These are phyloP conservation scores for Formica selysi DNA, from an alignment of 1,140 invertebrate species.

Conservation along the genomic window DNA sequence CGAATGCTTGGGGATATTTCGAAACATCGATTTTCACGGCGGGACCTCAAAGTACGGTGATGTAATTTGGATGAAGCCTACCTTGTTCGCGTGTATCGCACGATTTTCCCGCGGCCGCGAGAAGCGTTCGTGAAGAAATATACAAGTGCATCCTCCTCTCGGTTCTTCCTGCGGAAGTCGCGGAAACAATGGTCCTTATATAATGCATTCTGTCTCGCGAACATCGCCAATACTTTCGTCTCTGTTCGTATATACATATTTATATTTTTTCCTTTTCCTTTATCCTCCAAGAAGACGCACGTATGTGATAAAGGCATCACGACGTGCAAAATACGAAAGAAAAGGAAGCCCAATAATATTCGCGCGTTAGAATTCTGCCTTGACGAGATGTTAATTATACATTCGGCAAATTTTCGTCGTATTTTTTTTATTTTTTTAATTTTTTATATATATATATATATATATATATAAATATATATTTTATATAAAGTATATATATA, in stretches of 20 bases:
- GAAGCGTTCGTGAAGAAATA: slow-evolving; percentile 53
- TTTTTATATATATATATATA: neutral
- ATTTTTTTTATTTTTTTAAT: neutral
- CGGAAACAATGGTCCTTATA: slow-evolving; percentile 66
- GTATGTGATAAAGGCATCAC: neutral
- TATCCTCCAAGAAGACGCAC: neutral
- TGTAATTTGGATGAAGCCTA: slow-evolving; percentile 43
- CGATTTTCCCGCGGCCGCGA: neutral
- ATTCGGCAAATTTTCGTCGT: neutral
- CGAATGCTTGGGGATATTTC: neutral
- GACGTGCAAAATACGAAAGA: neutral
- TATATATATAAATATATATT: too few relatives aligned
- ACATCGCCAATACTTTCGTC: slow-evolving; percentile 45
- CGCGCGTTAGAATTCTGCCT: neutral
- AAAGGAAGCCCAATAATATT: neutral
- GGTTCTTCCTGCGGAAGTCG: slow-evolving; percentile 61
- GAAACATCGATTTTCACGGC: slow-evolving; percentile 32
- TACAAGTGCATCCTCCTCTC: slow-evolving; percentile 43
- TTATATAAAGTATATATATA: too few relatives aligned
- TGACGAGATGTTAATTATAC: slow-evolving; percentile 2
- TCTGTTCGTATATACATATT: neutral
- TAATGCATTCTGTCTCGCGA: slow-evolving; percentile 57
- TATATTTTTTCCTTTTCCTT: slow-evolving; percentile 24
- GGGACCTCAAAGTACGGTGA: neutral
- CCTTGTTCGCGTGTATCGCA: neutral